Evolutionary conservation across 2,888 invertebrate genomes (phyloP).

Genomic region (Cephus nigrinus): DNA sequence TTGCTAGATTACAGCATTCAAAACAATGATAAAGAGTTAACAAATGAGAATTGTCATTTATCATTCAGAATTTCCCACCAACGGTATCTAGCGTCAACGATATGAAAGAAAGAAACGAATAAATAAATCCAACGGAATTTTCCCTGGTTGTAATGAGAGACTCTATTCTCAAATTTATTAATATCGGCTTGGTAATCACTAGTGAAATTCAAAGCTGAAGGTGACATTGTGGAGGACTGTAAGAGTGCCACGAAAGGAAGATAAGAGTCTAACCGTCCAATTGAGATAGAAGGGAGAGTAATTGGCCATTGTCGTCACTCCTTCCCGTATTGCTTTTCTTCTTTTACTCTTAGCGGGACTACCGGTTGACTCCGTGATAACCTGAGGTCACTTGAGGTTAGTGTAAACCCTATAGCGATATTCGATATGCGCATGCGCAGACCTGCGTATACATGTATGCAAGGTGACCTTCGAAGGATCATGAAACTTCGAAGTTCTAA

Average conservation of each 20-base stretch:
- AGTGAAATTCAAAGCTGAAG: not conserved
- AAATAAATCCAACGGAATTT: not conserved
- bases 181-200: not conserved
- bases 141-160: not conserved
- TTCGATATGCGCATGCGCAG: not conserved
- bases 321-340: conserved; percentile 7
- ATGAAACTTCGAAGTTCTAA: not conserved
- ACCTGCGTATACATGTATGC: not conserved
- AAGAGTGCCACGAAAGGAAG: not conserved
- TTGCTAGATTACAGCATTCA: not conserved
- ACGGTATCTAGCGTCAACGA: not conserved
- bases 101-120: not conserved
- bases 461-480: not conserved
- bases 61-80: not conserved
- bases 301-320: conserved; percentile 28
- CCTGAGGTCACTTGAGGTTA: not conserved
- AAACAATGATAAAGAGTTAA: not conserved
- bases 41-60: not conserved
- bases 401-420: not conserved
- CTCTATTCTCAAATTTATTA: not conserved
- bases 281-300: conserved; percentile 24
- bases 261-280: conserved; percentile 16
- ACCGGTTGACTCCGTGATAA: not conserved
- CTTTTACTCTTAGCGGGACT: not conserved
- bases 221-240: not conserved